Evolutionary conservation across 2,888 invertebrate genomes (phyloP), one percentile per base, ranked within the genome.

Genomic region (Eristalis tenax): DNA sequence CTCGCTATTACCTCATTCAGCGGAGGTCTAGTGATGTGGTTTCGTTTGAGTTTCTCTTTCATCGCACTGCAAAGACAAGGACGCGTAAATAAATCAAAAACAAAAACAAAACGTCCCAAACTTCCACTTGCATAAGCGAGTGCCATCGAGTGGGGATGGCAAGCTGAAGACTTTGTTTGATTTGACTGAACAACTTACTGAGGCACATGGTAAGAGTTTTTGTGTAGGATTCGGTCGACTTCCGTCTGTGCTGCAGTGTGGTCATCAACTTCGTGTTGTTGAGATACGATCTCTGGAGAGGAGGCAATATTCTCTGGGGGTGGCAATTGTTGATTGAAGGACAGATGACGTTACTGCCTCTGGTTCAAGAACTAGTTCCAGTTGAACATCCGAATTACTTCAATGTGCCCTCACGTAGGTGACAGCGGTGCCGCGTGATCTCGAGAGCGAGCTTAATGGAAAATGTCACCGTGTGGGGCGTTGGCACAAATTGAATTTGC

Each of bases 31-130:
- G 13, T 38, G 18, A 38, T 11, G 61, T 64, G 23, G 56, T 38
- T 56, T 56, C 64, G 32, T 56, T 59, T 76, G 57, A 66, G 59
- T 75, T 59, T 76, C 75, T 66, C 75, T 76, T 76, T 76, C 75
- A 22, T 18, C 59, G 59, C 40, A 66, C 18, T n/a, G 23, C 15
- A 18, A 32, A 66, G 40, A 57, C 66, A 66, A 57, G 59, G 75
- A 63, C 28, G 35, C 13, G 28, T 15, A 57, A 75, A 66, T 65
- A 18, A 66, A 66, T 69, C 32, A 59, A 57, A 10, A 65, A 61
- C 13, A 23, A 28, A 32, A 32, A 10, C 8, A 32, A 32, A 32
- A 8, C 32, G 26, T 6, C 26, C 13, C 23, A 23, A 15, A 26
- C 23, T 23, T 26, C 23, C 11, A 59, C 26, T 59, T 26, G 26